phyloP scores from a whole-genome alignment of 2,113 vertebrate species.

The Capra hircus region DNA sequence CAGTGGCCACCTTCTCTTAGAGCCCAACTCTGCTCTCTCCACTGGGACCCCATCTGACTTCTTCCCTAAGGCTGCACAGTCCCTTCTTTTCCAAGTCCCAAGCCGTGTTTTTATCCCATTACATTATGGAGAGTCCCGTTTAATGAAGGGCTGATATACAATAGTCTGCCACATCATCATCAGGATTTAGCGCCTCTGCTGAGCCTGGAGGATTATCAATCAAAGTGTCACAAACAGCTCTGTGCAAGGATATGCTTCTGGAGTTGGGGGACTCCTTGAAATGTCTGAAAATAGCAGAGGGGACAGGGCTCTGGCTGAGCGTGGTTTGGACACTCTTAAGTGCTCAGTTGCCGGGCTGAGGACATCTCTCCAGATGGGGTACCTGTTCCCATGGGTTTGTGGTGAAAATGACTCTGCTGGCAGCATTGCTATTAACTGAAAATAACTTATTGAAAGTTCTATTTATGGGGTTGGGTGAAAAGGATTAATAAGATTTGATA shows the following conservation, averaged over 20 bases:
- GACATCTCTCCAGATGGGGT: background rate
- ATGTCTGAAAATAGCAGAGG: background rate
- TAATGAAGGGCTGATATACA: background rate
- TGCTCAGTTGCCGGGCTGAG: accelerated
- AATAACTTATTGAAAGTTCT: background rate
- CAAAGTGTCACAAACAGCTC: background rate
- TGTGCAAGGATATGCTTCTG: background rate
- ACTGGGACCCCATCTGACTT: background rate
- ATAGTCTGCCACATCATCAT: background rate
- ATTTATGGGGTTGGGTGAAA: background rate
- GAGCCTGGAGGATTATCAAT: background rate
- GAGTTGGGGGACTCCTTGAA: background rate
- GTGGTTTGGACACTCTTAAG: background rate
- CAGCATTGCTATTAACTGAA: background rate
- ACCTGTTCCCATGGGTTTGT: no score
- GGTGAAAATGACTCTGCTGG: background rate
- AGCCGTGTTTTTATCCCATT: background rate
- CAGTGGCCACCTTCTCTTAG: background rate
- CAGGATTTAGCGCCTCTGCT: background rate
- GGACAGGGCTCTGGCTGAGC: background rate
- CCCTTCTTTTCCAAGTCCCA: background rate
- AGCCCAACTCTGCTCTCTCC: background rate
- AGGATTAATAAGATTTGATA: background rate
- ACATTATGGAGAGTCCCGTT: background rate
- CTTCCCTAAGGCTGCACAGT: background rate